Evolutionary conservation across 92 coral and sea anemone species (phyloP), one percentile per base, ranked within the genome.

Genomic region (Porites cylindrica): DNA sequence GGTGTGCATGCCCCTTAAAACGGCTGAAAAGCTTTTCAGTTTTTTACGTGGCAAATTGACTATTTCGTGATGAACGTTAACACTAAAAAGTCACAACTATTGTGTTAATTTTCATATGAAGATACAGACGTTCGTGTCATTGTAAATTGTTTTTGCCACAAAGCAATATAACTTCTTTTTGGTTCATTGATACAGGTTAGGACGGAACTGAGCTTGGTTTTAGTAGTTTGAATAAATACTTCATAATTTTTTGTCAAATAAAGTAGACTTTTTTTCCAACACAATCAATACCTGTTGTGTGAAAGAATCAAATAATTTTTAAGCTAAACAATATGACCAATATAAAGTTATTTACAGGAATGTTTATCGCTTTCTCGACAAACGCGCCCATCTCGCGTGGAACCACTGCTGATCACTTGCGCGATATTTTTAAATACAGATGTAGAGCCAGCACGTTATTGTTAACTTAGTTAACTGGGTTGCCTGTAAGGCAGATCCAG

Each of bases 281-380:
- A 8, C 13, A 56, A 56, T 56, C 11, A 11, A 10, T 14, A 14
- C 13, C 14, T 56, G 61, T 56, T 56, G 4, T 56, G 61, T 56
- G 61, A 56, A 14, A 56, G 17, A 56, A 56, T 56, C 11, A 56
- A 56, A 56, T 56, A 56, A 2, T 56, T 56, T 8, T 14, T 10
- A 56, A 56, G 11, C 10, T 10, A 56, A 56, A 10, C 11, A 56
- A 8, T 10, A 8, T 8, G 61, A 56, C 61, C 61, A 8, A 56
- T 56, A 56, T 56, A 11, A 56, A 2, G 61, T 10, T 56, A 24
- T 56, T 76, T 26, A 2, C 80, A 20, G 80, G 63, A 76, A 76
- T 56, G 66, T 11, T 53, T 21, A 80, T 65, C 62, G 64, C 18
- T 51, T 66, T 18, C 75, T 60, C 52, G 84, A 19, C 51, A 51